Percentiles rank a stretch among this genome's conserved stretches.
Conservation (phyloP, 2,888 invertebrate genomes). For the Siphonodentalium dalli region DNA sequence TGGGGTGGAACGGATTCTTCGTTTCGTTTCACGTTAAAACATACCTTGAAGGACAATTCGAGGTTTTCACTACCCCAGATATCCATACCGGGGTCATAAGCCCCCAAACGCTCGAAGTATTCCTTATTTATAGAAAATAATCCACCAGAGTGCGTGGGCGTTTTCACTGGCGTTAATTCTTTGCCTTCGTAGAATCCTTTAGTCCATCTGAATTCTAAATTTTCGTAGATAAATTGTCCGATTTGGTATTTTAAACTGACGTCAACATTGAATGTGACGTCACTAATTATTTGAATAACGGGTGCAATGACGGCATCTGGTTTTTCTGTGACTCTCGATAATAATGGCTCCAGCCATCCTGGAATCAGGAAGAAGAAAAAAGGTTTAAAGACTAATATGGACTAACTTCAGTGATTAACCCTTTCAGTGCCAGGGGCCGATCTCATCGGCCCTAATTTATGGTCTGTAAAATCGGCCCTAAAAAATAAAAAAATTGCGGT, state of each 20-base stretch:
- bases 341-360: constrained; percentile 45
- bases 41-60: constrained; percentile 89
- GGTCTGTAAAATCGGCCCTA: too few relatives aligned
- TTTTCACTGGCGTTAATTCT: constrained; percentile 61
- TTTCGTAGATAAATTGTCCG: constrained; percentile 24
- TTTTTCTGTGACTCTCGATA: constrained; percentile 32
- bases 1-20: too few relatives aligned
- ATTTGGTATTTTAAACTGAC: not conserved
- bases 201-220: constrained; percentile 26
- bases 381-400: too few relatives aligned
- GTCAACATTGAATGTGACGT: constrained; percentile 15
- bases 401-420: too few relatives aligned
- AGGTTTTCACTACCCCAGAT: constrained; percentile 99
- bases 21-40: too few relatives aligned
- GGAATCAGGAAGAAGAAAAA: not conserved
- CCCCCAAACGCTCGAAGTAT: constrained; percentile 93
- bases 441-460: too few relatives aligned
- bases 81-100: constrained; percentile 98
- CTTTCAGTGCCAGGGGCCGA: too few relatives aligned
- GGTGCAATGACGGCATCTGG: constrained; percentile 31
- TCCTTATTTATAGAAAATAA: constrained; percentile 88
- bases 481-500: too few relatives aligned
- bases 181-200: not conserved
- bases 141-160: constrained; percentile 98
- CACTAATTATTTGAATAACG: constrained; percentile 34